Base-by-base conservation (phyloP, 2,113 vertebrate species). In the Ranitomeya imitator region DNA sequence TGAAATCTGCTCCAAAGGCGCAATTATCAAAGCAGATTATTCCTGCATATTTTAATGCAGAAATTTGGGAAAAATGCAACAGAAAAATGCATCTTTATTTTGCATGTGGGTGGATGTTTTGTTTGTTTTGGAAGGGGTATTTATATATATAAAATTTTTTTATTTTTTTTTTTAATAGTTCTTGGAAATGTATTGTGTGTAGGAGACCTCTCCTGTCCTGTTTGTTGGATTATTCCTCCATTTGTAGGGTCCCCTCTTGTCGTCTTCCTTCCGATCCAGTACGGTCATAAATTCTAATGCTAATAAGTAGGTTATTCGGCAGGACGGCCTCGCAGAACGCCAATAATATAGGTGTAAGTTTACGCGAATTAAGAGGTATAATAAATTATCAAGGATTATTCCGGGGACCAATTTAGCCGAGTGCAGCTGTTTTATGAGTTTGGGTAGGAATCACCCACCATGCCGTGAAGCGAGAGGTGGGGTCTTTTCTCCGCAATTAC, bases 271-370 rank as follows among this genome's bases (percentile, higher is more conserved):
- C 67, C 2, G 69, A 15, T 71, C 12, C 15, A 92, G 91, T 91
- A 89, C 92, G 92, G 94, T 94, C 92, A 94, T 96, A 96, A 96
- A 95, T 96, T 95, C 94, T 86, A 80, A 89, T 90, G 91, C 93
- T 95, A 95, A 95, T 95, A 93, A 95, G 95, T 92, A 93, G 90
- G 91, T 91, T 93, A 92, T 92, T 90, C 91, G 90, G 92, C 93
- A 95, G 91, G 91, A 92, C 52, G 90, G 86, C 65, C 73, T 91
- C 86, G 89, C 90, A 89, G 82, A 21, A 89, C 90, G 88, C 89
- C 92, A 82, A 90, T 93, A 94, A 95, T 94, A 93, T 94, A 96
- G 94, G 93, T 83, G 85, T 90, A 90, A 92, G 91, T 93, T 94
- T 93, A 93, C 92, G 90, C 92, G 92, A 94, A 93, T 95, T 96